A percentile compares a stretch with the other conserved stretches of the same genome.
These are phyloP conservation scores for Carcina quercana DNA, from an alignment of 2,888 invertebrate genomes.

Conservation along the genomic window DNA sequence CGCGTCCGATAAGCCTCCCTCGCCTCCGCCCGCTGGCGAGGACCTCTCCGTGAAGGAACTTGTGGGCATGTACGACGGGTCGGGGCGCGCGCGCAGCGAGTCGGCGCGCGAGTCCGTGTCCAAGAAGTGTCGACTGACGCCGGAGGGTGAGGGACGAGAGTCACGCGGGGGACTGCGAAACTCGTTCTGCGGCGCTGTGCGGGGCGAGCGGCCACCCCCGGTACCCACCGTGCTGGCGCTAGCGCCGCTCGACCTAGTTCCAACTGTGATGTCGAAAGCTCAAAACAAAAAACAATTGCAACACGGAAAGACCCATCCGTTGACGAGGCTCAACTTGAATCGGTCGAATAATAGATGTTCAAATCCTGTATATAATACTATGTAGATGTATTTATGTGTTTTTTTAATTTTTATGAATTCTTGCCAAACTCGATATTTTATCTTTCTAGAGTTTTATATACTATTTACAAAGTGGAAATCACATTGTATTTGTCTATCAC, in stretches of 20 bases:
- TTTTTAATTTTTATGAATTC: slow-evolving; percentile 72
- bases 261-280: slow-evolving; percentile 81
- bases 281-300: slow-evolving; percentile 88
- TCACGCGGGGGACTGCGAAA: slow-evolving; percentile 22
- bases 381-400: slow-evolving; percentile 79
- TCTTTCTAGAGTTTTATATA: slow-evolving; percentile 72
- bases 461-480: slow-evolving; percentile 71
- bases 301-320: slow-evolving; percentile 94
- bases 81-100: slow-evolving; percentile 33
- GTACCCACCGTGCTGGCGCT: slow-evolving; percentile 52
- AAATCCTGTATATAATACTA: slow-evolving; percentile 91
- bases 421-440: slow-evolving; percentile 74
- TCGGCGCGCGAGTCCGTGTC: slow-evolving; percentile 21
- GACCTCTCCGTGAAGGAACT: slow-evolving; percentile 80
- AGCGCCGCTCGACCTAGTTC: slow-evolving; percentile 70
- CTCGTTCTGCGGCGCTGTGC: slow-evolving; percentile 33
- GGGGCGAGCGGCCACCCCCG: slow-evolving; percentile 44
- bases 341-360: slow-evolving; percentile 82
- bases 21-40: slow-evolving; percentile 79
- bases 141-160: slow-evolving; percentile 24
- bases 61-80: slow-evolving; percentile 82
- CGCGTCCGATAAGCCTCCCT: slow-evolving; percentile 14
- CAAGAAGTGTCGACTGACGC: slow-evolving; percentile 22
- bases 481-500: slow-evolving; percentile 69
- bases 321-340: slow-evolving; percentile 88